Base-by-base conservation (phyloP, 23 tunicate genomes). In the Phallusia fumigata region DNA sequence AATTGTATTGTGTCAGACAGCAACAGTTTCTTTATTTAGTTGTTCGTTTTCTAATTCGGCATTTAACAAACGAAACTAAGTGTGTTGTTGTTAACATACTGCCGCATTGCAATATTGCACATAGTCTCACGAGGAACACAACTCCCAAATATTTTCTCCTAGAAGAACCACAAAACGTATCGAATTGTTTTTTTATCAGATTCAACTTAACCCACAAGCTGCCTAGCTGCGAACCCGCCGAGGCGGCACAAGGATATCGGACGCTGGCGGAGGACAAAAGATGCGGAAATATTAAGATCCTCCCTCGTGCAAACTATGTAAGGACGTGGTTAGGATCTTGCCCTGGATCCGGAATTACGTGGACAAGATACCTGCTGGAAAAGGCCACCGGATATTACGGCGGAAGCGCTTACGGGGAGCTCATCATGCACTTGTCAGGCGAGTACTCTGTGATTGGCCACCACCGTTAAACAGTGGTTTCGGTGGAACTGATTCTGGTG, bases 231-330 rank as follows among this genome's bases (percentile, higher is more conserved):
- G 69, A 58, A 58, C 2, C 5, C 1, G 69, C 5, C 5, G 28
- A 58, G 2, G 26, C 69, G 28, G 69, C 13, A 58, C 69, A 58
- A 13, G 69, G 15, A 22, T 58, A 58, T 24, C 69, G 69, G 69
- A 58, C 69, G 28, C 16, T 58, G 69, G 69, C 3, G 28, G 69
- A 58, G 16, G 69, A 58, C 16, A 58, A 58, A 24, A 58, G 69
- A 24, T 58, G 69, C 13, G 69, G 69, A 58, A 58, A 58, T 58
- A 58, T 58, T 58, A 22, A 24, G 69, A 58, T 58, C 69, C 69
- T 58, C 13, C 69, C 69, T 21, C 69, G 28, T 21, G 69, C 15
- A 58, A 58, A 24, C 13, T 58, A 58, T 24, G 69, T 58, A 2
- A 58, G 69, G 69, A 58, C 69, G 3, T 58, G 69, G 69, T 24